A percentile compares a stretch with the other conserved stretches of the same genome.
Conservation (phyloP, 2,113 vertebrate genomes). For the Lampris megalopsis region DNA sequence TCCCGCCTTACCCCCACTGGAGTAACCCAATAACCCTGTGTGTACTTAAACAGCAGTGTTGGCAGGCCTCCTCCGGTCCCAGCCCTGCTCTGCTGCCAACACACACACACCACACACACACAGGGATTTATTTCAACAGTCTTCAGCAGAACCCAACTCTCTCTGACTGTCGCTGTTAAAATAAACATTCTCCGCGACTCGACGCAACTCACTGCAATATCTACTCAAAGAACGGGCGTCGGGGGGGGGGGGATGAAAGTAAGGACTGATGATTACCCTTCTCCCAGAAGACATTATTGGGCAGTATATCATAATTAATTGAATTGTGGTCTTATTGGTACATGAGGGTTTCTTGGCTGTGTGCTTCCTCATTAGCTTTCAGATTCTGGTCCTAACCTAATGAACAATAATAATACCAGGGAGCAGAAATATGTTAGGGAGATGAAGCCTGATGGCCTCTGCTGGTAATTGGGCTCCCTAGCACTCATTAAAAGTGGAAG, state of each 20-base stretch:
- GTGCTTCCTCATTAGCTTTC: slow-evolving; percentile 77
- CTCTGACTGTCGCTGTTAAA: slow-evolving; percentile 75
- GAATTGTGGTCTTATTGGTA: slow-evolving; percentile 72
- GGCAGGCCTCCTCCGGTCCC: slow-evolving; percentile 72
- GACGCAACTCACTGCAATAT: slow-evolving; percentile 37
- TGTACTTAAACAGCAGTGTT: slow-evolving; percentile 85
- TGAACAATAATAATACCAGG: slow-evolving; percentile 79
- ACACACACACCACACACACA: slow-evolving; percentile 72
- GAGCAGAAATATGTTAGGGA: slow-evolving; percentile 70
- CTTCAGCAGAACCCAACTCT: slow-evolving; percentile 48
- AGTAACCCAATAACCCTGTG: slow-evolving; percentile 85
- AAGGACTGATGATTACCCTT: slow-evolving; percentile 58
- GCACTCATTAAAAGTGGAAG: slow-evolving; percentile 71
- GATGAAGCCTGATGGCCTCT: slow-evolving; percentile 65
- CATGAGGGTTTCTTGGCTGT: slow-evolving; percentile 60
- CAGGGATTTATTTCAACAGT: slow-evolving; percentile 69
- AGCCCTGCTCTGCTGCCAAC: slow-evolving; percentile 76
- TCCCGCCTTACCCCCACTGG: slow-evolving; percentile 76
- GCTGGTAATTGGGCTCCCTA: slow-evolving; percentile 71
- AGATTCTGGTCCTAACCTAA: slow-evolving; percentile 74
- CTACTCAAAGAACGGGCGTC: slow-evolving; percentile 26
- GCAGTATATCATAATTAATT: slow-evolving; percentile 77
- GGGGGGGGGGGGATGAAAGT: slow-evolving; percentile 6
- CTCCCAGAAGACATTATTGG: slow-evolving; percentile 74
- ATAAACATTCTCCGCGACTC: slow-evolving; percentile 63